Conservation (phyloP, 2,113 vertebrate genomes). For the Oreochromis niloticus region DNA sequence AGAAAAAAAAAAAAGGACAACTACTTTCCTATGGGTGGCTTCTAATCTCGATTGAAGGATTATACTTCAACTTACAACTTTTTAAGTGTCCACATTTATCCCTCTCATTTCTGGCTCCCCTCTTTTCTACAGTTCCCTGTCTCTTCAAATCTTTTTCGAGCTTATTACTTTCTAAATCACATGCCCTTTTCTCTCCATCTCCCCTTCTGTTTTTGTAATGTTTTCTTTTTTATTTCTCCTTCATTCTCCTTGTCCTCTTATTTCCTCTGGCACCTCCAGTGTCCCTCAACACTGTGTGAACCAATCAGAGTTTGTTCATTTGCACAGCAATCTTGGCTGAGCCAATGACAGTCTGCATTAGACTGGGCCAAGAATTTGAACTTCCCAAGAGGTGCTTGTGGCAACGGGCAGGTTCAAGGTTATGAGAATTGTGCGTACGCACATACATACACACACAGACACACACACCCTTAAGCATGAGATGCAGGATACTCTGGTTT, state of each 20-base stretch:
- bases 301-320: not conserved
- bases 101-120: not conserved
- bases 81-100: not conserved
- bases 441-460: not conserved
- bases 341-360: not conserved
- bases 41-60: not conserved
- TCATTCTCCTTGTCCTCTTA: not conserved
- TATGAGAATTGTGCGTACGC: not conserved
- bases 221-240: not conserved
- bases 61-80: not conserved
- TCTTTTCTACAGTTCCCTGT: not conserved
- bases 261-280: not conserved
- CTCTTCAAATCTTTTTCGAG: not conserved
- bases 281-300: not conserved
- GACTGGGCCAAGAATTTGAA: not conserved
- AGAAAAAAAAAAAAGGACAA: not conserved
- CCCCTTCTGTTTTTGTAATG: not conserved
- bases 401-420: slow-evolving; percentile 27
- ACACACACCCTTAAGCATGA: not conserved
- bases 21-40: not conserved
- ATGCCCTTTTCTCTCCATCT: not conserved
- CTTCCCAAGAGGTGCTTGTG: not conserved
- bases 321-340: not conserved
- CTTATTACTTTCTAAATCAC: not conserved
- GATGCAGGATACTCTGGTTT: not conserved